Evolutionary conservation across 1,140 invertebrate genomes (phyloP).

Genomic region (Mercenaria mercenaria): DNA sequence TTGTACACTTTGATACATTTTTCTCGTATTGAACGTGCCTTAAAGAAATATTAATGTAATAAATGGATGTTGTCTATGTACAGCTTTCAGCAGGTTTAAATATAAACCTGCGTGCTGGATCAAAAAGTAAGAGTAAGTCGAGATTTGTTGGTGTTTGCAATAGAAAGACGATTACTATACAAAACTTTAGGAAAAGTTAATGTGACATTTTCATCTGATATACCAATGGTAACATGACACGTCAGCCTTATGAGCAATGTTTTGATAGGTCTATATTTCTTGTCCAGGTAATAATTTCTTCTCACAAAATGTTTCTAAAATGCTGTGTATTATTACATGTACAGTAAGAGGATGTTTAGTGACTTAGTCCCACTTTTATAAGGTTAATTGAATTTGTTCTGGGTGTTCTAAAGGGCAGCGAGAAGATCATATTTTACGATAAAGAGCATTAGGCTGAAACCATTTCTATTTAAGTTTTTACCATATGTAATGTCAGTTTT

Average conservation of each 20-base stretch:
- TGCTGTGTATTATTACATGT: neutral
- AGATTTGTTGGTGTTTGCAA: no score
- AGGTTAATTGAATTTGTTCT: constrained; percentile 31
- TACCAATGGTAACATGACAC: neutral
- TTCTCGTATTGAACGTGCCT: no score
- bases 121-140: no score
- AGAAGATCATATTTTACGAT: neutral
- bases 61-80: no score
- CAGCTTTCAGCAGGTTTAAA: no score
- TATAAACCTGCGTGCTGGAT: no score
- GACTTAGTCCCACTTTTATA: neutral
- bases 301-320: neutral
- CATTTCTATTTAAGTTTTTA: neutral
- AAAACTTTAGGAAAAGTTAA: neutral
- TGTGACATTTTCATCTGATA: neutral
- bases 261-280: neutral
- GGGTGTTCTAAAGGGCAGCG: neutral
- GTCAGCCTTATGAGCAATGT: neutral
- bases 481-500: no score
- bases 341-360: neutral
- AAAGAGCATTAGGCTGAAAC: neutral
- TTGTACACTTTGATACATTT: no score
- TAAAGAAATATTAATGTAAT: no score
- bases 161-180: no score
- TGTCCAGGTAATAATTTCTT: neutral